Evolutionary conservation across 2,888 invertebrate genomes (phyloP).

Genomic region (Alentia gelatinosa): DNA sequence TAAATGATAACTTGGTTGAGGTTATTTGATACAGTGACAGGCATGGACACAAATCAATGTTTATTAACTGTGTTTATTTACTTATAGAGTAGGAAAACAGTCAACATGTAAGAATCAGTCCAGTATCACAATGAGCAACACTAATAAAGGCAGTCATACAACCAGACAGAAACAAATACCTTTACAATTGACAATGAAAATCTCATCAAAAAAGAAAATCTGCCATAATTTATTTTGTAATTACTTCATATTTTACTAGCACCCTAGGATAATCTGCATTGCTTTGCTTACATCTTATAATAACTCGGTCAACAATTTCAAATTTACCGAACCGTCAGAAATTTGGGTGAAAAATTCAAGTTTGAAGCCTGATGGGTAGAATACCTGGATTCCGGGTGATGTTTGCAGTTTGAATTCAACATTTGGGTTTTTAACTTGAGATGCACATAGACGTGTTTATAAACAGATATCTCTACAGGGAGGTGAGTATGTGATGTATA

Average conservation of each 20-base stretch:
- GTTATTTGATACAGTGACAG: no score
- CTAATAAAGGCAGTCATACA: not conserved
- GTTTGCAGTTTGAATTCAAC: not conserved
- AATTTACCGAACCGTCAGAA: not conserved
- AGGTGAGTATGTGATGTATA: no score
- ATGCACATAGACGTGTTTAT: no score
- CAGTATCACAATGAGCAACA: slow-evolving; percentile 13
- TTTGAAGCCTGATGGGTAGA: not conserved
- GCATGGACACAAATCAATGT: no score
- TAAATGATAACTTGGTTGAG: no score
- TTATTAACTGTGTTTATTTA: slow-evolving; percentile 32
- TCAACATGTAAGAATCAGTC: not conserved
- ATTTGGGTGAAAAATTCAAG: not conserved
- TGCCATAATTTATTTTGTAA: not conserved
- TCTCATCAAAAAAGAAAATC: not conserved
- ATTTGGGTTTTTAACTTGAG: not conserved
- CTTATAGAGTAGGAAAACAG: slow-evolving; percentile 10
- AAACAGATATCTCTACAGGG: no score
- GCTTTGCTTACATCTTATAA: not conserved
- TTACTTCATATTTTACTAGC: not conserved
- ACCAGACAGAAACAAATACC: not conserved
- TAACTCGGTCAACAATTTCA: not conserved
- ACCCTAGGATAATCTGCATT: not conserved
- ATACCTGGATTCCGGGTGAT: not conserved
- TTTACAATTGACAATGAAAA: not conserved